Evolutionary conservation across 2,113 vertebrate species (phyloP).

Genomic region (Datnioides undecimradiatus): DNA sequence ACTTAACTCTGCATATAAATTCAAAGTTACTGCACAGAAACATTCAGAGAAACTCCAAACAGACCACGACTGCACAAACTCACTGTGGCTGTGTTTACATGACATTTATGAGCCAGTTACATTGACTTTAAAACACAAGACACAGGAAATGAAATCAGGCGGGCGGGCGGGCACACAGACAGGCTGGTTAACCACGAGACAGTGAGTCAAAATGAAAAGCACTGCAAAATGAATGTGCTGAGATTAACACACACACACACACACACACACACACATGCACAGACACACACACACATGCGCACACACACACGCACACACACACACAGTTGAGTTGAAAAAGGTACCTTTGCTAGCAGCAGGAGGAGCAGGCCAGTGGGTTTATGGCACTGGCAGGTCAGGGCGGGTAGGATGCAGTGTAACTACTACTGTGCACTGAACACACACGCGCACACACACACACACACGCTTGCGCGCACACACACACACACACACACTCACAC

Average conservation of each 20-base stretch:
- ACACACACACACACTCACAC: constrained; percentile 44
- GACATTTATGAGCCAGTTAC: neutral
- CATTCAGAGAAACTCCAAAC: neutral
- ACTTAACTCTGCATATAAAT: no score
- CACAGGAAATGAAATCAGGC: neutral
- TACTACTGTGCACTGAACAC: constrained; percentile 26
- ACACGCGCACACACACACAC: constrained; percentile 46
- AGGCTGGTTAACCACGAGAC: neutral
- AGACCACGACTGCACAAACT: neutral
- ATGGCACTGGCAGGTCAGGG: constrained; percentile 34
- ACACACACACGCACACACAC: constrained; percentile 11
- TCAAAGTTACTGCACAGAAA: neutral
- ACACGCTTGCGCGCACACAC: constrained; percentile 48
- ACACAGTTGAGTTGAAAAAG: constrained; percentile 23
- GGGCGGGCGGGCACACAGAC: neutral
- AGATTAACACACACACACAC: neutral
- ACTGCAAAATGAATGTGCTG: neutral
- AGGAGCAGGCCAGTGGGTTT: constrained; percentile 38
- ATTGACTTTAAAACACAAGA: neutral
- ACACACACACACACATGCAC: constrained; percentile 3
- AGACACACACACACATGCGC: constrained; percentile 2
- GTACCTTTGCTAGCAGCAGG: constrained; percentile 60
- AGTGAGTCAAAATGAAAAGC: neutral
- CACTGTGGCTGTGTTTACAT: neutral
- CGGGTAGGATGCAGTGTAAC: constrained; percentile 17